Evolutionary conservation across 2,888 invertebrate species (phyloP).

Genomic region (Patella ulyssiponensis): DNA sequence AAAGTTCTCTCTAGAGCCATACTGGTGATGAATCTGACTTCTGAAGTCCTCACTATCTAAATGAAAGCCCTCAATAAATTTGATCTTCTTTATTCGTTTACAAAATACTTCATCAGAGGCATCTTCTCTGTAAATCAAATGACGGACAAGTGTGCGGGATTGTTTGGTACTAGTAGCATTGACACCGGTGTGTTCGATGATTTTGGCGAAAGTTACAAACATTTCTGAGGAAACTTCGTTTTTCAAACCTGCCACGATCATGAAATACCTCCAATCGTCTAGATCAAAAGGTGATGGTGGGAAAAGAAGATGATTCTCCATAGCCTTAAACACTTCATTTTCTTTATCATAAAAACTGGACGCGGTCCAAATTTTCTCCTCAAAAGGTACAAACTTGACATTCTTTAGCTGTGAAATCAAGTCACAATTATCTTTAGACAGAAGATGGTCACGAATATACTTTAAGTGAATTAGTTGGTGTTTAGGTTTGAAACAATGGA

Average conservation of each 20-base stretch:
- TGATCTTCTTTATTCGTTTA: too few relatives aligned
- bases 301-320: conserved; percentile 44
- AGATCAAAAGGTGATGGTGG: conserved; percentile 35
- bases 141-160: too few relatives aligned
- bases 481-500: conserved; percentile 17
- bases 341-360: conserved; percentile 49
- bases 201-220: conserved; percentile 36
- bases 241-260: conserved; percentile 34
- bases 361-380: conserved; percentile 39
- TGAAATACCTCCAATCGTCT: conserved; percentile 26
- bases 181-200: conserved; percentile 25
- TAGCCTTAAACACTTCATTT: conserved; percentile 41
- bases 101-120: too few relatives aligned
- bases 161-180: not conserved
- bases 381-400: conserved; percentile 40
- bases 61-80: too few relatives aligned
- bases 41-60: too few relatives aligned
- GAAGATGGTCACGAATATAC: conserved; percentile 20
- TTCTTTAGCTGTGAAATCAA: conserved; percentile 36
- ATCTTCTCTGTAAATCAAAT: too few relatives aligned
- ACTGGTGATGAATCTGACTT: too few relatives aligned
- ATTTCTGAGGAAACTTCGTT: conserved; percentile 28
- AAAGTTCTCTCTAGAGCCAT: too few relatives aligned
- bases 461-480: conserved; percentile 24
- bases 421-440: conserved; percentile 19